Percentiles rank a stretch among this genome's conserved stretches.
phyloP scores from a whole-genome alignment of 2,888 invertebrate species.

The Pammene aurita region DNA sequence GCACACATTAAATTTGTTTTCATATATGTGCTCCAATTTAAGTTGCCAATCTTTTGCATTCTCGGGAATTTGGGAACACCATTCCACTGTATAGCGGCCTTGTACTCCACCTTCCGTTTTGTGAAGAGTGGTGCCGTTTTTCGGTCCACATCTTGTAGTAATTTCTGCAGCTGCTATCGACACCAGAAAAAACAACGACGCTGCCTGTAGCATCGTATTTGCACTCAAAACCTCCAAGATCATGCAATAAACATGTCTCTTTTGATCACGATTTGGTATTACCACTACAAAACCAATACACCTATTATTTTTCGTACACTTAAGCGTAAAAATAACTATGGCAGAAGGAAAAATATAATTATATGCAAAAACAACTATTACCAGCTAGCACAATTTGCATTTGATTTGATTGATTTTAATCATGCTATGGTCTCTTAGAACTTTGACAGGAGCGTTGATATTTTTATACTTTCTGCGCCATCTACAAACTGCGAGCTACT shows the following conservation, averaged over 20 bases:
- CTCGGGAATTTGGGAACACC: constrained; percentile 27
- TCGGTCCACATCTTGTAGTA: constrained; percentile 24
- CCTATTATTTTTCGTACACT: neutral
- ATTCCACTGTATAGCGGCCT: constrained; percentile 39
- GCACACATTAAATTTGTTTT: constrained; percentile 18
- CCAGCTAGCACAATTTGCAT: constrained; percentile 21
- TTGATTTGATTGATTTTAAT: neutral
- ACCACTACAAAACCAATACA: constrained; percentile 8
- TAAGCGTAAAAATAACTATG: constrained; percentile 12
- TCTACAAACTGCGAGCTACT: too few species aligned
- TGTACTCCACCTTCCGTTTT: constrained; percentile 15
- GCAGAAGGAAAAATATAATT: constrained; percentile 19
- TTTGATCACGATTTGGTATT: neutral
- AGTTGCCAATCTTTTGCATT: constrained; percentile 22
- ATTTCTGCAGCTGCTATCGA: constrained; percentile 18
- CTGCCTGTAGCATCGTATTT: constrained; percentile 30
- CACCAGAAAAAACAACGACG: constrained; percentile 23
- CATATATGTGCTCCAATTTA: constrained; percentile 9
- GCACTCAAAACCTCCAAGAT: neutral
- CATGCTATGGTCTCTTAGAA: neutral
- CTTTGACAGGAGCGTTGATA: too few species aligned
- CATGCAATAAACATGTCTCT: constrained; percentile 17
- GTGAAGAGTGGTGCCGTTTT: constrained; percentile 25
- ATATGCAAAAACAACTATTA: constrained; percentile 28
- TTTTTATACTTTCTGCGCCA: too few species aligned